A percentile compares a stretch with the other conserved stretches of the same genome.
Conservation (phyloP, 2,113 vertebrate species). For the Siniperca chuatsi region DNA sequence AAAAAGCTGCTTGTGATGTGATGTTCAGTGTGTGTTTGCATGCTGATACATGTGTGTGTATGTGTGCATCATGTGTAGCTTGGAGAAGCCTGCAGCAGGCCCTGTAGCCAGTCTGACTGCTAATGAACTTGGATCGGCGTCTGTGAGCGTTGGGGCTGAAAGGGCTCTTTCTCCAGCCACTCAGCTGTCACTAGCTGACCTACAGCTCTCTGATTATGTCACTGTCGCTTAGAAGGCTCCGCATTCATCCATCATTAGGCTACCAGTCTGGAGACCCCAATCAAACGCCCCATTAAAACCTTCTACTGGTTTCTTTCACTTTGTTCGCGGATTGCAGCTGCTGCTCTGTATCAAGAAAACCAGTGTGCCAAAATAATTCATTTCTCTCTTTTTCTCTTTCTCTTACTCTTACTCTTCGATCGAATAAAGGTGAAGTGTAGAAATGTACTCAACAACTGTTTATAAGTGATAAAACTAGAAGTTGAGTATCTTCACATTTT, state of each 20-base stretch:
- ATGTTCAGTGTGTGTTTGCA: slow-evolving; percentile 61
- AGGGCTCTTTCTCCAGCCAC: slow-evolving; percentile 78
- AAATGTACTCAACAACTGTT: not conserved
- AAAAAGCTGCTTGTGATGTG: slow-evolving; percentile 72
- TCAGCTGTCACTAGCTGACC: slow-evolving; percentile 80
- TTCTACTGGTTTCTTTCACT: slow-evolving; percentile 72
- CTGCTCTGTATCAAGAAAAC: slow-evolving; percentile 29
- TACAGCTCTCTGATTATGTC: slow-evolving; percentile 82
- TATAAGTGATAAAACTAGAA: not conserved
- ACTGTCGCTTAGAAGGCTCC: slow-evolving; percentile 72
- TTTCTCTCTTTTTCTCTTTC: slow-evolving; percentile 9
- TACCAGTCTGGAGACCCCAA: slow-evolving; percentile 71
- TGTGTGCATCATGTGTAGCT: slow-evolving; percentile 60
- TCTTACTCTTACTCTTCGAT: not conserved
- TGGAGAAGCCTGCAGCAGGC: slow-evolving; percentile 70
- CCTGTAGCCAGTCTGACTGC: slow-evolving; percentile 77
- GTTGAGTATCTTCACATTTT: not conserved
- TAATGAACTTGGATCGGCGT: slow-evolving; percentile 81
- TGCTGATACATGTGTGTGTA: slow-evolving; percentile 57
- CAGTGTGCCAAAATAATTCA: slow-evolving; percentile 25
- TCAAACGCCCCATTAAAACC: slow-evolving; percentile 79
- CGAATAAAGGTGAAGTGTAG: not conserved
- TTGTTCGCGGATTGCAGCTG: slow-evolving; percentile 73
- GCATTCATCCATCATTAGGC: slow-evolving; percentile 79
- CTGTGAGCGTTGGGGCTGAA: slow-evolving; percentile 73